These are phyloP conservation scores for Caranx melampygus DNA, from an alignment of 2,113 vertebrate genomes.

Conservation along the genomic window DNA sequence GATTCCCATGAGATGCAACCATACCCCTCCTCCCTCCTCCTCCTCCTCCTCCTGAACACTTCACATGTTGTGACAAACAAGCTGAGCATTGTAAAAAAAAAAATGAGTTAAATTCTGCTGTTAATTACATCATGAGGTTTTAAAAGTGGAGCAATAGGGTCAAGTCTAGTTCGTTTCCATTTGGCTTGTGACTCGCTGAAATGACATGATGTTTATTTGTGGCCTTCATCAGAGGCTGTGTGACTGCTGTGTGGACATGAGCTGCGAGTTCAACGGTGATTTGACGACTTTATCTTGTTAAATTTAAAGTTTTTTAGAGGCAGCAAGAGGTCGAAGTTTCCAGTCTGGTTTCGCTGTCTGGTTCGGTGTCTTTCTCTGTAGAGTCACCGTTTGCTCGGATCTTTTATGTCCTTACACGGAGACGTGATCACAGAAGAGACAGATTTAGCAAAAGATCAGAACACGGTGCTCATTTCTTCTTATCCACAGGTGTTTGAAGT, in stretches of 20 bases:
- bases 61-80: background rate
- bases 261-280: background rate
- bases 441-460: too few species aligned
- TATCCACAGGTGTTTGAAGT: too few species aligned
- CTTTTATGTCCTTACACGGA: too few species aligned
- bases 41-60: background rate
- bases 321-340: background rate
- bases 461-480: too few species aligned
- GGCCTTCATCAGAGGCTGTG: background rate
- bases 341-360: too few species aligned
- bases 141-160: background rate
- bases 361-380: too few species aligned
- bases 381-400: too few species aligned
- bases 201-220: too few species aligned
- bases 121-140: background rate
- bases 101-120: background rate
- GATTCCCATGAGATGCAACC: conserved; percentile 31
- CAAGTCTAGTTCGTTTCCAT: background rate
- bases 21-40: too few species aligned
- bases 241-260: background rate
- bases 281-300: background rate
- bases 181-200: background rate
- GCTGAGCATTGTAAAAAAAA: background rate
- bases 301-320: background rate
- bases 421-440: too few species aligned